Evolutionary conservation across 2,113 vertebrate species (phyloP).

Genomic region (Galeopterus variegatus): DNA sequence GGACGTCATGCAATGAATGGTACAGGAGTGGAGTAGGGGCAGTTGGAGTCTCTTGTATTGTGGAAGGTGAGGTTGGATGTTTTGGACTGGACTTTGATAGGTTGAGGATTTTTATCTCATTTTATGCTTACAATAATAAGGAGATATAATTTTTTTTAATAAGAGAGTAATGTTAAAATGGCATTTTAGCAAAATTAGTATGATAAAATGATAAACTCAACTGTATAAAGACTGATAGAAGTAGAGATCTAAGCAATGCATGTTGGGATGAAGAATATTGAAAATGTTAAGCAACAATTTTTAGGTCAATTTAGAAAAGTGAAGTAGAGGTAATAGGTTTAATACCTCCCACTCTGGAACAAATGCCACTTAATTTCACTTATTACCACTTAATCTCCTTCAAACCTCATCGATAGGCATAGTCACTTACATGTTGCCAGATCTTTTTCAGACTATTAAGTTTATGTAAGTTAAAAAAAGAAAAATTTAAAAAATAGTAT

Average conservation of each 20-base stretch:
- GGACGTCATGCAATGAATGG: neutral
- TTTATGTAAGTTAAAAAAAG: neutral
- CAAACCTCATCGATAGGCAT: neutral
- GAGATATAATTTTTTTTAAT: neutral
- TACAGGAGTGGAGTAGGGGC: neutral
- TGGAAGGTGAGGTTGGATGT: neutral
- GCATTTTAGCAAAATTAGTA: constrained; percentile 13
- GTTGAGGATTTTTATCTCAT: constrained; percentile 1
- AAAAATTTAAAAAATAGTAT: neutral
- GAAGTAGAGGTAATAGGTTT: neutral
- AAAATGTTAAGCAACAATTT: constrained; percentile 18
- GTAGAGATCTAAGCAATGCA: neutral
- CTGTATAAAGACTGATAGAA: neutral
- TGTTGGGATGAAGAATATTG: neutral
- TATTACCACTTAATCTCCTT: neutral
- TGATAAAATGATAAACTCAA: neutral
- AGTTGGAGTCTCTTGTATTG: neutral
- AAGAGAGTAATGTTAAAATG: neutral
- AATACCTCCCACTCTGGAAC: neutral
- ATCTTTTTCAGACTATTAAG: neutral
- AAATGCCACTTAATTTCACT: neutral
- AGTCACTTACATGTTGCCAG: neutral
- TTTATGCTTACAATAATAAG: constrained; percentile 1
- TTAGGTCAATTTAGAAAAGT: constrained; percentile 36
- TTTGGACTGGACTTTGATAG: neutral